These are phyloP conservation scores for Asbolus verrucosus DNA, from an alignment of 1,140 invertebrate species.

Conservation along the genomic window DNA sequence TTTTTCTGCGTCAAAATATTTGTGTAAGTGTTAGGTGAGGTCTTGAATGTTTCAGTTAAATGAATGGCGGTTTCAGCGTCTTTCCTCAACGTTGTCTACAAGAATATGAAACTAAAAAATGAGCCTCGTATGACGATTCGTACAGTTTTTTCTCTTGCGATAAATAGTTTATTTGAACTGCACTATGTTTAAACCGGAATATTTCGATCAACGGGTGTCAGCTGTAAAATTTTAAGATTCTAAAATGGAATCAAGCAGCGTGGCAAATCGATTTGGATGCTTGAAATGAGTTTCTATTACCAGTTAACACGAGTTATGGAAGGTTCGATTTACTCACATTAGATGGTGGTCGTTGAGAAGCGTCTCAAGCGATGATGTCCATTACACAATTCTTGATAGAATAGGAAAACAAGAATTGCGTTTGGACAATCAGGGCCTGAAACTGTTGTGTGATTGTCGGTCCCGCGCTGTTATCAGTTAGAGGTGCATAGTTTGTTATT, in stretches of 20 bases:
- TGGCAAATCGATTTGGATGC: not conserved
- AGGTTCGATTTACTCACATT: too few relatives aligned
- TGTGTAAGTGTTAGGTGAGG: too few relatives aligned
- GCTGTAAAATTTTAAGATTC: slow-evolving; percentile 8
- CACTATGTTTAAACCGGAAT: slow-evolving; percentile 21
- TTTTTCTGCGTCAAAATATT: too few relatives aligned
- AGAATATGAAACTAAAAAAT: slow-evolving; percentile 33
- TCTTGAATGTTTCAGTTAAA: not conserved
- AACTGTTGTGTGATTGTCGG: slow-evolving; percentile 49
- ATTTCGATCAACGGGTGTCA: slow-evolving; percentile 12
- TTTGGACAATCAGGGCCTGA: slow-evolving; percentile 66
- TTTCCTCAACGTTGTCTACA: slow-evolving; percentile 8
- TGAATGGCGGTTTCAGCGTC: slow-evolving; percentile 7
- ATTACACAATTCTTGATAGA: slow-evolving; percentile 64
- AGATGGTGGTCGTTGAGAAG: slow-evolving; percentile 30
- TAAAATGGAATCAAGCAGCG: not conserved
- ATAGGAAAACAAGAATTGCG: slow-evolving; percentile 64
- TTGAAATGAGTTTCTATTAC: too few relatives aligned
- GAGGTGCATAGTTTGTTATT: slow-evolving; percentile 27
- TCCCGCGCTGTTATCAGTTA: not conserved
- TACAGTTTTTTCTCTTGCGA: too few relatives aligned
- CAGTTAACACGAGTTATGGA: too few relatives aligned
- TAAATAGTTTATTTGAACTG: slow-evolving; percentile 23
- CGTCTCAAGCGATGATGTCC: slow-evolving; percentile 65
- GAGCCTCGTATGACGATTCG: slow-evolving; percentile 20